phyloP scores from a whole-genome alignment of 2,888 invertebrate genomes.

The Ommatoiulus sabulosus region DNA sequence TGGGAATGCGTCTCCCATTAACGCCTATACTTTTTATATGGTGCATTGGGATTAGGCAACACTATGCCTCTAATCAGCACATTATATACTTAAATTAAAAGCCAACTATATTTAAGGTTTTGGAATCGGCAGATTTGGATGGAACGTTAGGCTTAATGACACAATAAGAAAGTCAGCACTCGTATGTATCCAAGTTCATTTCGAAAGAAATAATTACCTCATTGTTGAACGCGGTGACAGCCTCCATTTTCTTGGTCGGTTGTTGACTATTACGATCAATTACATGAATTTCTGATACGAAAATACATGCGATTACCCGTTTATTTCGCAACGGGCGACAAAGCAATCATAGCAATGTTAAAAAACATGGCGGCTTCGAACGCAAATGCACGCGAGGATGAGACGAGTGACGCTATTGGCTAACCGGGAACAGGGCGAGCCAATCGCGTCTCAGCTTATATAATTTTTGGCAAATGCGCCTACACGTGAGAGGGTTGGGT shows the following conservation, averaged over 20 bases:
- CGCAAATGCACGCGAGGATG: neutral
- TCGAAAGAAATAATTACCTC: conserved; percentile 47
- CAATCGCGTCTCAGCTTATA: neutral
- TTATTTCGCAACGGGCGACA: neutral
- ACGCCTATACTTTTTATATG: no score
- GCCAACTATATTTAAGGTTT: neutral
- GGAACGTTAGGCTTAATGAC: neutral
- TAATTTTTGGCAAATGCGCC: neutral
- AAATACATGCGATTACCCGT: neutral
- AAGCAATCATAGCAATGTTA: neutral
- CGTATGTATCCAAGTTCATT: neutral
- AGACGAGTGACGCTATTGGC: conserved; percentile 4
- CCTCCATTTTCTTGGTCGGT: conserved; percentile 53
- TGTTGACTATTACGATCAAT: neutral
- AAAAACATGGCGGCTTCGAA: conserved; percentile 34
- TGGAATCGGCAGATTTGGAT: neutral
- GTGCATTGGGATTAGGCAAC: neutral
- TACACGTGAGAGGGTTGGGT: neutral
- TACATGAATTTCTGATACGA: neutral
- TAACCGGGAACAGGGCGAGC: neutral
- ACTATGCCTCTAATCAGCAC: neutral
- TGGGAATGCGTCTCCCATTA: no score
- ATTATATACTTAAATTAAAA: neutral
- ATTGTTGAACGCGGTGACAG: conserved; percentile 55
- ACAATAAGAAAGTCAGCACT: neutral